Evolutionary conservation across 2,888 invertebrate genomes (phyloP), one percentile per base, ranked within the genome.

Genomic region (Gerris lacustris): DNA sequence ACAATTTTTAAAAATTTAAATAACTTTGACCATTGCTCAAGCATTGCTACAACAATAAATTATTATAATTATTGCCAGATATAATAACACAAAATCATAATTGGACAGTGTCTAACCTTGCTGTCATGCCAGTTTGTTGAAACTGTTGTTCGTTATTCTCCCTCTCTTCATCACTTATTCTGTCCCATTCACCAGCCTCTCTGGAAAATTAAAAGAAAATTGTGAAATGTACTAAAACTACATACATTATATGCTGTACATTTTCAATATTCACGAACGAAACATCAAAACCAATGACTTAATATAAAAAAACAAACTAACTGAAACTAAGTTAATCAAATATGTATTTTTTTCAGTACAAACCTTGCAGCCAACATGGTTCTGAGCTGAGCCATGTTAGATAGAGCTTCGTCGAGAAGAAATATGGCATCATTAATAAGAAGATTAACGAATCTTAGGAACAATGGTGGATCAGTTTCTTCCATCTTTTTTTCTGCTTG

Each of bases 401-500:
- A 85, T 15, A 94, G 83, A 0, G 95, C 94, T 79, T 97, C 96
- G 79, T 96, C 96, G 74, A 99, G 81, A 15, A 99, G 83, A 79
- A 92, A 98, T 55, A 96, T 96, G 70, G 96, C 96, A 83, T 99
- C 98, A 79, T 99, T 99, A 80, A 98, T 96, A 17, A 99, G 83
- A 74, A 99, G 85, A 83, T 99, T 99, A 62, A 97, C 88, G 79
- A 99, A 99, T 67, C 96, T 87, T 67, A 98, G 83, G 81, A 97
- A 98, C 73, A 96, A 80, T 1, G 96, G 97, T 6, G 96, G 93
- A 74, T 89, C 88, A 2, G 92, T 89, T 0, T 91, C 92, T 78
- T 96, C 94, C 86, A 97, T 95, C 78, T 92, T 91, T 9, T 82
- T 80, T 79, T 94, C 91, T 0, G 96, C 96, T 76, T 90, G 88